Base-by-base conservation (phyloP, 2,888 invertebrate genomes). In the Amphipoea oculea region DNA sequence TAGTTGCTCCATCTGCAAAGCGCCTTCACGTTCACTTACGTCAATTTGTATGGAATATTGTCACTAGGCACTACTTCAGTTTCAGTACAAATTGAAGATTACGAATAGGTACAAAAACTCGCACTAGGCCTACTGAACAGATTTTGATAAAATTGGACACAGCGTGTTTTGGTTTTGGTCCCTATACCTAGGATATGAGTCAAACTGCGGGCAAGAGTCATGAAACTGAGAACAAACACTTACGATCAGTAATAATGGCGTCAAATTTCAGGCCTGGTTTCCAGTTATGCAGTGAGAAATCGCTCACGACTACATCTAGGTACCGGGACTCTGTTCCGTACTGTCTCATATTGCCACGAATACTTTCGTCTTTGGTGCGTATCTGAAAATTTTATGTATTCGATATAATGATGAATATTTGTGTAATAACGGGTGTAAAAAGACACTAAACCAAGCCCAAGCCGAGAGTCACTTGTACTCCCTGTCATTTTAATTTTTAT, bases 171-270 rank as follows among this genome's bases (percentile, higher is more conserved):
- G 23, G 14, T 36, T 4, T n/a, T 45, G 29, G 51, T 68, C 11
- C 36, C 23, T 68, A 51, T 67, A 14, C n/a, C 17, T 66, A 68
- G 5, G 0, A 0, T 14, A 40, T 6, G 2, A 14, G 3, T n/a
- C 7, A 20, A 42, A 3, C 40, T 5, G 69, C 51, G 14, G 6
- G 5, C 12, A 73, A n/a, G 2, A 40, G 5, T n/a, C 40, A 51
- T 4, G 2, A 12, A 36, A 66, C 42, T 9, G 17, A 36, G 14
- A 14, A 65, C n/a, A 23, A n/a, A 65, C 14, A 97, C 98, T 97
- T 96, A 99, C 99, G 99, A 95, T 99, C 99, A 54, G 99, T 99
- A 79, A 99, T 98, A 82, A 99, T 99, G 57, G 99, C 98, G 96
- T 99, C 99, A 91, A 99, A 98, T 90, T 97, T 95, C 54, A 98